Conservation (phyloP, 2,797 vertebrate genomes). For the Leptoclinus maculatus region DNA sequence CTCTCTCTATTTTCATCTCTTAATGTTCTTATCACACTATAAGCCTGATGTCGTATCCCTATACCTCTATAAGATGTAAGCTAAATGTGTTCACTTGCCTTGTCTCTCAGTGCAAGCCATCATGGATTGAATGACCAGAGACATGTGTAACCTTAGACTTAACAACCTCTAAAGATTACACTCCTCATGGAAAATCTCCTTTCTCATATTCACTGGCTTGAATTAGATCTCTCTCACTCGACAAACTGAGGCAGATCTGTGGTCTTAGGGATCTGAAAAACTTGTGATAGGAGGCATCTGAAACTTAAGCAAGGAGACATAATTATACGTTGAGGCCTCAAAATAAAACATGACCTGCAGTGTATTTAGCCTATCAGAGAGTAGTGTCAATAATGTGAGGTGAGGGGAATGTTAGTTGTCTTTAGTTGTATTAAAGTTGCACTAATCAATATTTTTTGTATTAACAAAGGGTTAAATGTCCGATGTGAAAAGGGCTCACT, state of each 20-base stretch:
- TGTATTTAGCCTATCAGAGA: not conserved
- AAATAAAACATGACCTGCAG: not conserved
- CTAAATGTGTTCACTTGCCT: constrained; percentile 1
- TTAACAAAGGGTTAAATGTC: not conserved
- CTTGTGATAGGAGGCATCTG: not conserved
- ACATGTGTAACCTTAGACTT: constrained; percentile 6
- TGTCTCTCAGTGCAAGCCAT: constrained; percentile 11
- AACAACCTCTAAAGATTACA: constrained; percentile 20
- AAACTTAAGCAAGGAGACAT: not conserved
- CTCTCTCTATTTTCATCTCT: not conserved
- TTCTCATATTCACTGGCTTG: constrained; percentile 12
- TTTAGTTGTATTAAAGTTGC: not conserved
- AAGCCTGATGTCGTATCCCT: constrained; percentile 20
- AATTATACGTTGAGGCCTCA: not conserved
- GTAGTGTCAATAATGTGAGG: not conserved
- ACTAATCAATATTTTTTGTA: not conserved
- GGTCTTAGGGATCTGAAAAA: not conserved
- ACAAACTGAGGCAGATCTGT: not conserved
- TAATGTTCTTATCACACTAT: constrained; percentile 39
- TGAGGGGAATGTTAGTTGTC: not conserved
- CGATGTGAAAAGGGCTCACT: not conserved
- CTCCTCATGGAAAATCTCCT: not conserved
- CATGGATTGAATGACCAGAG: constrained; percentile 6
- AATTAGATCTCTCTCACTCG: constrained; percentile 13
- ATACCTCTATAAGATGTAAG: constrained; percentile 21